Base-by-base conservation (phyloP, 2,113 vertebrate genomes). In the Peromyscus maniculatus region DNA sequence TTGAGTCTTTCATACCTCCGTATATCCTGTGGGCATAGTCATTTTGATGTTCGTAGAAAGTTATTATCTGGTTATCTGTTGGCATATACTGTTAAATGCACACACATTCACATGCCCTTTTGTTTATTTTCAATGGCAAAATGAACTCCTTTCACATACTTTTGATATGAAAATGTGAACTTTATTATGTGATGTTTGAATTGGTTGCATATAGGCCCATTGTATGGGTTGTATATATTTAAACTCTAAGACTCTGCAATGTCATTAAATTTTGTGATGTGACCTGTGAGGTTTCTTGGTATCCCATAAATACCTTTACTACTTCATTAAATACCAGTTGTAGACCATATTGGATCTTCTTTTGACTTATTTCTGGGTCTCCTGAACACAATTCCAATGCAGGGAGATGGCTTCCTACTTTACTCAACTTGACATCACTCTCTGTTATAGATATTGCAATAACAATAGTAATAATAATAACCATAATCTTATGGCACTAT, bases 81-180 rank as follows among this genome's bases (percentile, higher is more conserved):
- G 84, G 83, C 39, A 49, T 49, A 49, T 69, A 6, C 64, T 66
- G 24, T 66, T 46, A 46, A 16, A 64, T 43, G 7, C 59, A 86
- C 17, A 84, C 33, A 74, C 11, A 55, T 4, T 91, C 1, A 89
- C 1, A 87, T 69, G 46, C n/a, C 3, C 1, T 75, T 82, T 66
- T 80, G 21, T 36, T 96, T 90, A 83, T 88, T 96, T 96, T 67
- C 36, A 93, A 52, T 83, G 49, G 26, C n/a, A 94, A 84, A 97
- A 64, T 52, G 2, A 26, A 72, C 7, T 75, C 5, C 5, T 72
- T 36, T 69, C 8, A 66, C 36, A 72, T 57, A 77, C 0, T 62
- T 94, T 64, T 90, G 10, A 84, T 94, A 93, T 67, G 39, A 86
- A 84, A 79, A 33, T 36, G 43, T 55, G 31, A 55, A 89, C 71